Evolutionary conservation across 2,113 vertebrate genomes (phyloP).

Genomic region (Crocuta crocuta): DNA sequence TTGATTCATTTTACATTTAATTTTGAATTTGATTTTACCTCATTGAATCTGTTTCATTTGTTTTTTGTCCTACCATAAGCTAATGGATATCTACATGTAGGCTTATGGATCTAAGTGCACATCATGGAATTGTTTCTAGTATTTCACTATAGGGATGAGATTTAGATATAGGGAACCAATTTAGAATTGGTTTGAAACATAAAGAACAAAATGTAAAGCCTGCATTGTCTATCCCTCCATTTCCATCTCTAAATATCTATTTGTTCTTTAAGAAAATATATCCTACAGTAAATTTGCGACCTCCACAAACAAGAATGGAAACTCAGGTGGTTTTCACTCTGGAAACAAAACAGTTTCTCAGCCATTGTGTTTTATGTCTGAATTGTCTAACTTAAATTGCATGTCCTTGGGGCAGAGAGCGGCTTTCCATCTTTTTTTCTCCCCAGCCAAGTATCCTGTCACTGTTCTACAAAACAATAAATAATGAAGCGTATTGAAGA

Average conservation of each 20-base stretch:
- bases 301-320: constrained; percentile 45
- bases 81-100: background rate
- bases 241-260: background rate
- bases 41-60: background rate
- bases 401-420: constrained; percentile 49
- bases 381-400: constrained; percentile 68
- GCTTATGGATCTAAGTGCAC: background rate
- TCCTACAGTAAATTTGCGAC: background rate
- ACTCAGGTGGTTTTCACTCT: constrained; percentile 17
- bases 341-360: constrained; percentile 59
- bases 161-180: background rate
- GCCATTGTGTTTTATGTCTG: constrained; percentile 65
- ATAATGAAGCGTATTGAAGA: constrained; percentile 67
- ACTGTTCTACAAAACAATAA: constrained; percentile 66
- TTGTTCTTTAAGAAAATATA: background rate
- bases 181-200: background rate
- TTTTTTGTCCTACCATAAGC: background rate
- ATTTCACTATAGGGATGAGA: background rate
- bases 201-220: constrained; percentile 17
- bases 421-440: background rate
- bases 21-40: background rate
- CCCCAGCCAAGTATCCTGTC: constrained; percentile 48
- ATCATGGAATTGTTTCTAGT: background rate
- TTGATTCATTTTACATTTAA: background rate
- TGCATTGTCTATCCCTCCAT: background rate